Conservation (phyloP, 2,797 vertebrate genomes). For the Acipenser oxyrinchus region DNA sequence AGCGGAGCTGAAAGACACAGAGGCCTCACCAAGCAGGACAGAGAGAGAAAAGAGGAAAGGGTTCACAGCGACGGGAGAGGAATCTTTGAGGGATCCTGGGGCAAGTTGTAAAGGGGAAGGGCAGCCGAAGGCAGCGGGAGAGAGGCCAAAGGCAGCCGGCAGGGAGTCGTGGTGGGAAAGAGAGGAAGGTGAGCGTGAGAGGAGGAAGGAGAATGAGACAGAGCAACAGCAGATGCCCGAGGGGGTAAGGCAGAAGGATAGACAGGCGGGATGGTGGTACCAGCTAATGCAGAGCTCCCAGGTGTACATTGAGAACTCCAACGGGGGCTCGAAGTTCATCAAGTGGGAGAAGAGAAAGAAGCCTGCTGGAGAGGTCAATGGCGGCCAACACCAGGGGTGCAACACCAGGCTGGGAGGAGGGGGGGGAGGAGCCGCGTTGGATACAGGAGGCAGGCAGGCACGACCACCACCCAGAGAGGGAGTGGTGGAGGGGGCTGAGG, state of each 20-base stretch:
- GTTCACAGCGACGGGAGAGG: slow-evolving; percentile 21
- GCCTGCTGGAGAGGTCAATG: slow-evolving; percentile 42
- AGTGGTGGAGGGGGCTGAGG: slow-evolving; percentile 89
- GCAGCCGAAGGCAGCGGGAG: slow-evolving; percentile 21
- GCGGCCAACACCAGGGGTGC: slow-evolving; percentile 13
- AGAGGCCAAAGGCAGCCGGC: slow-evolving; percentile 30
- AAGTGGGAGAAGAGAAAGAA: slow-evolving; percentile 70
- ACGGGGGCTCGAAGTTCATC: slow-evolving; percentile 69
- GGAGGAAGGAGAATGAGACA: slow-evolving; percentile 22
- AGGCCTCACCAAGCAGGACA: slow-evolving; percentile 45
- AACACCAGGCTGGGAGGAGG: too few species aligned
- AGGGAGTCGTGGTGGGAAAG: slow-evolving; percentile 16
- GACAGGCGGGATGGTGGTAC: slow-evolving; percentile 93
- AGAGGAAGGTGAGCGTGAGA: slow-evolving; percentile 31
- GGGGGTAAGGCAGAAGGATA: slow-evolving; percentile 57
- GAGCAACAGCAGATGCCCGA: slow-evolving; percentile 20
- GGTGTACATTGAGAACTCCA: slow-evolving; percentile 85
- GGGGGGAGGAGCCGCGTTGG: background rate
- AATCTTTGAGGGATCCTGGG: slow-evolving; percentile 31
- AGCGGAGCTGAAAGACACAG: slow-evolving; percentile 51
- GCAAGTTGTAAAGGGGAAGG: slow-evolving; percentile 37
- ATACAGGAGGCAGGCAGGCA: slow-evolving; percentile 37
- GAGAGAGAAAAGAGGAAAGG: slow-evolving; percentile 31
- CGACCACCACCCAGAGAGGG: slow-evolving; percentile 74
- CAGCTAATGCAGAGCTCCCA: slow-evolving; percentile 98